Evolutionary conservation across 2,888 invertebrate species (phyloP), one percentile per base, ranked within the genome.

Genomic region (Melieria crassipennis): DNA sequence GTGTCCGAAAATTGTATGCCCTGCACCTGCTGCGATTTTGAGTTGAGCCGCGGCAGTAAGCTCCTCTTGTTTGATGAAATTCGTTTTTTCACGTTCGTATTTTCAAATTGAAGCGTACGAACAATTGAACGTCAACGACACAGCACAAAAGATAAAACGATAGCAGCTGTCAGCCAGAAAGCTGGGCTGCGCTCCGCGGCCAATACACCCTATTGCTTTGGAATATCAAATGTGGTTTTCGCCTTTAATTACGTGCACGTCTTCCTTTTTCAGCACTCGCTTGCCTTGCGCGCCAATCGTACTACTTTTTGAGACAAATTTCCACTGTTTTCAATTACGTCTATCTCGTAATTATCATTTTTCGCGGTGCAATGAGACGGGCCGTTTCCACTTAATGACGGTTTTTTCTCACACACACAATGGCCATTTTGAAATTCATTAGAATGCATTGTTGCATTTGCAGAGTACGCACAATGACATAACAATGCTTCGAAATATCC

Each of bases 341-440:
- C 61, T 16, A 1, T n/a, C 45, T 52, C 11, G 42, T 45, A 60
- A 52, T 61, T 60, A 60, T 67, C 61, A 67, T 52, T 52, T 60
- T 67, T 61, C 61, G 50, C 60, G 61, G 50, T 61, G 11, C 50
- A 58, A 67, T 50, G 45, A 48, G 61, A 69, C 65, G 65, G 65
- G 69, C 63, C 65, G 65, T 67, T 67, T 61, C 61, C 67, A 70
- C 67, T 68, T 71, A 72, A 70, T 72, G 74, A 72, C 70, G 58
- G 66, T 73, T 73, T 70, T 47, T 58, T 62, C 67, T 56, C 47
- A 71, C 65, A 70, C 63, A 71, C 42, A 69, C 52, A 69, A 65
- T 57, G 48, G 71, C 74, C 71, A 72, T 74, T 74, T 74, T 72
- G 69, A 72, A 74, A 74, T 69, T 42, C 30, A 42, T 64, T 64